Base-by-base conservation (phyloP, 1,140 invertebrate species). In the Cydia splendana region DNA sequence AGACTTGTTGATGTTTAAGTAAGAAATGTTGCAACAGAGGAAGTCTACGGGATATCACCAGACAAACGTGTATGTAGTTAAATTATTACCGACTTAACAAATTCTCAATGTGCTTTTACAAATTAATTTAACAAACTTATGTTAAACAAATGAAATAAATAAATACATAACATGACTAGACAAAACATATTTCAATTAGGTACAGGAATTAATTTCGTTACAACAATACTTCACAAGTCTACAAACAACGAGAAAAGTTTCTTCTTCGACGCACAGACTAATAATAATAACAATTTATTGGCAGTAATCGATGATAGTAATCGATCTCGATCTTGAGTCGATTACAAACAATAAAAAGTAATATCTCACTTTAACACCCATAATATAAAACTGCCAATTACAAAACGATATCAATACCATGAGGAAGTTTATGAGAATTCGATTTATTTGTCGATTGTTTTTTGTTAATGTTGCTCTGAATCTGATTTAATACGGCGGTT, bases 261-360 rank as follows among this genome's bases (percentile, higher is more conserved):
- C n/a, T 18, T 18, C n/a, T 53, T 53, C 24, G 57, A 62, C 57
- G 57, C 9, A 12, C 57, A 62, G 20, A 62, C 57, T 62, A 62
- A 62, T 62, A 62, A 62, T 62, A 62, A n/a, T 62, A 62, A 62
- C 18, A 62, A 62, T 62, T 62, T 62, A 62, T 62, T 62, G 57
- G 7, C 18, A 24, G 57, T 24, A 62, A 62, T 24, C 20, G 57
- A 62, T 62, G 18, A 24, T 62, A 62, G 57, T 24, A 62, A 62
- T 62, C 57, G 57, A 62, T 62, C 57, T 24, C 20, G 57, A 62
- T 62, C 57, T 62, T 62, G 57, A 24, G 20, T 62, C 57, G 57
- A 62, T 62, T 62, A 62, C 57, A 62, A 62, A 62, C 20, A 62
- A 62, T 62, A 62, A 62, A 62, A 62, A 62, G 57, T 62, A 62